Base-by-base conservation (phyloP, 2,888 invertebrate genomes). In the Trimorus sp. region DNA sequence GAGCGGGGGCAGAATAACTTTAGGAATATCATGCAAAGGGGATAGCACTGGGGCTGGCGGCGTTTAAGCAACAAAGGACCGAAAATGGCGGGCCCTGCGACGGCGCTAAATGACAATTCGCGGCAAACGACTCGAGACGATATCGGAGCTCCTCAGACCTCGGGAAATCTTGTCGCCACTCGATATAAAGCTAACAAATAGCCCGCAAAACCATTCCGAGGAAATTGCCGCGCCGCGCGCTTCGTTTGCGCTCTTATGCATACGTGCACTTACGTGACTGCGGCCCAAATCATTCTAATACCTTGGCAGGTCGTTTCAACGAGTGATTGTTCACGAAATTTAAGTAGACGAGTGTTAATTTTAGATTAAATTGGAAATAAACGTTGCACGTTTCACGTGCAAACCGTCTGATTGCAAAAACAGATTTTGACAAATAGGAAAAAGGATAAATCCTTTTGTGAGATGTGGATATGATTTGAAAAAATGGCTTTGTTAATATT, bases 41-140 rank as follows among this genome's bases (percentile, higher is more conserved):
- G 69, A 56, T 63, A 62, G 54, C 69, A 56, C 62, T 69, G 49
- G 58, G 40, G 68, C 60, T 68, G 62, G 40, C 77, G 16, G 58
- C 63, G 78, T 66, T 79, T 79, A 73, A 71, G 79, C 79, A 79
- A 79, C 79, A 79, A 73, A 79, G 68, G 73, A 68, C 53, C 58
- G 73, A 53, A 79, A 71, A 66, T 56, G 60, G 42, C 37, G 58
- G 54, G 8, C 87, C 94, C 83, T 92, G 92, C 83, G 69, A 38
- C 40, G 63, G 40, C 53, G 51, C 16, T 70, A 77, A 77, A 77
- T 77, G 69, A 63, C 69, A 42, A 58, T 26, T 69, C 69, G 63
- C 40, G 37, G 42, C 51, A 68, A 76, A 68, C 75, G 48, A 38
- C 54, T 76, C 53, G 75, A 68, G 68, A 68, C 62, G 75, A 68